Evolutionary conservation across 2,888 invertebrate species (phyloP).

Genomic region (Argyresthia goedartella): DNA sequence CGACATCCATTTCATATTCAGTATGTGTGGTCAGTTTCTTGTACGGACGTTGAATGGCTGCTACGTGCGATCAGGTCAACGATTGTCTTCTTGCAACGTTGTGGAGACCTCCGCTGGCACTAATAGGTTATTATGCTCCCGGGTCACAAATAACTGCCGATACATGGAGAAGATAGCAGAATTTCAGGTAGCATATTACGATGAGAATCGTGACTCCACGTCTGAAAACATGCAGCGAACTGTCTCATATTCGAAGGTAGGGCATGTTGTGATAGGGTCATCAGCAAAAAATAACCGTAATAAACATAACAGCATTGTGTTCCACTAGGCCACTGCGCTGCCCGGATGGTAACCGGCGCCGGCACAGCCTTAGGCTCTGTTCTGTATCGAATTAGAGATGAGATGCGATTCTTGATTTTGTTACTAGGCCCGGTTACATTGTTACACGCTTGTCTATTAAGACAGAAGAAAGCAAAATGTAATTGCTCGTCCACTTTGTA

Average conservation of each 20-base stretch:
- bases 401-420: not conserved
- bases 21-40: conserved; percentile 62
- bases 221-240: not conserved
- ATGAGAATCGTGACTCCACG: not conserved
- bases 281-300: conserved; percentile 53
- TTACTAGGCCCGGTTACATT: not conserved
- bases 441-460: not conserved
- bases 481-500: too few species aligned
- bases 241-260: not conserved
- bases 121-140: too few species aligned
- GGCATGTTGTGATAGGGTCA: not conserved
- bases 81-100: conserved; percentile 24
- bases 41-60: conserved; percentile 45
- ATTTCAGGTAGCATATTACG: not conserved
- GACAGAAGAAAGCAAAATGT: too few species aligned
- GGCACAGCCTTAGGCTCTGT: conserved; percentile 20
- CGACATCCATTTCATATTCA: conserved; percentile 61
- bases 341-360: conserved; percentile 40
- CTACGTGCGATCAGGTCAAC: conserved; percentile 48
- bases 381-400: conserved; percentile 26
- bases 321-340: conserved; percentile 58
- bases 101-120: conserved; percentile 12
- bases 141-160: too few species aligned
- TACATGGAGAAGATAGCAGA: too few species aligned
- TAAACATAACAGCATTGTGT: conserved; percentile 60